Percentiles rank a stretch among this genome's conserved stretches.
Evolutionary conservation across 2,113 vertebrate species (phyloP).

Genomic region (Platycercus adscitus): DNA sequence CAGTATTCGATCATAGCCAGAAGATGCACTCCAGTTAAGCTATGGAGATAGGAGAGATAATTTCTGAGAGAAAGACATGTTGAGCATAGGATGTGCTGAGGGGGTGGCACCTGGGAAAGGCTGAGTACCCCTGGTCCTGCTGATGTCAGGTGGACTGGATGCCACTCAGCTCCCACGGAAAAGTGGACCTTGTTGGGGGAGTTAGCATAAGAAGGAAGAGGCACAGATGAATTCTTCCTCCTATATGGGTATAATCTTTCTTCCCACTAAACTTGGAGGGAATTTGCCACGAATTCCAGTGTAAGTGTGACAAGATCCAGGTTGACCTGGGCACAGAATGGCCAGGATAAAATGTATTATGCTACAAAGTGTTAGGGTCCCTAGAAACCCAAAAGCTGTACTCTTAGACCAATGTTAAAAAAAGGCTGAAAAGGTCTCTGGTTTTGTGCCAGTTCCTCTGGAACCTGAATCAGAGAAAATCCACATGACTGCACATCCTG

Average conservation of each 20-base stretch:
- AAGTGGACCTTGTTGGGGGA: background rate
- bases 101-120: background rate
- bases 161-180: background rate
- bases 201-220: background rate
- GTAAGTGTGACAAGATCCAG: background rate
- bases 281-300: background rate
- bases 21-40: background rate
- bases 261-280: background rate
- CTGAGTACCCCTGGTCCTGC: background rate
- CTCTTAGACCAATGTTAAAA: background rate
- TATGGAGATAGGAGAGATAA: background rate
- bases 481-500: background rate
- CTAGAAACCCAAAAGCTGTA: background rate
- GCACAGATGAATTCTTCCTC: background rate
- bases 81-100: background rate
- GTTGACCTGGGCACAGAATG: background rate
- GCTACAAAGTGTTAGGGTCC: background rate
- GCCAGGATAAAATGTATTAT: background rate
- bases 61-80: background rate
- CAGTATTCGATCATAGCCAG: background rate
- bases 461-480: background rate
- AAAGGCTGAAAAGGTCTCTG: background rate
- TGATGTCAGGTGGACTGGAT: background rate
- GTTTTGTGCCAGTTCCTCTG: background rate
- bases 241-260: background rate